These are phyloP conservation scores for Chaetura pelagica DNA, from an alignment of 2,113 vertebrate species.

Conservation along the genomic window DNA sequence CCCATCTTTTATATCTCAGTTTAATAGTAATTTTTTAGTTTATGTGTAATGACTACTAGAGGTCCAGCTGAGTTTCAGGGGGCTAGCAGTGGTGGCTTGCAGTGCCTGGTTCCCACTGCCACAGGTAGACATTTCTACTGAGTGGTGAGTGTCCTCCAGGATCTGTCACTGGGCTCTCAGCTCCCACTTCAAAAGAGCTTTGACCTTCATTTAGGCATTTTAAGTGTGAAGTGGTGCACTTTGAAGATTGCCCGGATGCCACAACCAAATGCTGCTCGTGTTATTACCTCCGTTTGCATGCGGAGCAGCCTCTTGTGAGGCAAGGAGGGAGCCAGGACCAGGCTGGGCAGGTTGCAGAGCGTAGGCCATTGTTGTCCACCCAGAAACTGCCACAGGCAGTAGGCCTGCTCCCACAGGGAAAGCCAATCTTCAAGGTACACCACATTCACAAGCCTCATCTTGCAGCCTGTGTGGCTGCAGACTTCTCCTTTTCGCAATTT, in stretches of 20 bases:
- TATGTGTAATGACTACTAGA: neutral
- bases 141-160: neutral
- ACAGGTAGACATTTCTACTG: neutral
- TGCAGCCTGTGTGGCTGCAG: neutral
- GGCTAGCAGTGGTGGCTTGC: neutral
- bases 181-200: slow-evolving; percentile 18
- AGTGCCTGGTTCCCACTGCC: neutral
- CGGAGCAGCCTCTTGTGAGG: neutral
- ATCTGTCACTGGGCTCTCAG: neutral
- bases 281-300: neutral
- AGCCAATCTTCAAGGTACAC: neutral
- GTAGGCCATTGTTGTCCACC: neutral
- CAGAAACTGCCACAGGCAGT: neutral
- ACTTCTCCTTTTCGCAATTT: neutral
- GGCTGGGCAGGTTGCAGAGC: neutral
- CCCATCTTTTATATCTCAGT: neutral
- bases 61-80: neutral
- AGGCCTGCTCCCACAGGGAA: neutral
- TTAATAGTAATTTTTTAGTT: neutral
- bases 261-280: neutral
- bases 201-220: neutral
- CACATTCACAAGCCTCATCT: neutral
- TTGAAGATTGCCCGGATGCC: neutral
- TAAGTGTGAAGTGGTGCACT: neutral
- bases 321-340: neutral